These are phyloP conservation scores for Acromyrmex charruanus DNA, from an alignment of 1,140 invertebrate genomes.

Conservation along the genomic window DNA sequence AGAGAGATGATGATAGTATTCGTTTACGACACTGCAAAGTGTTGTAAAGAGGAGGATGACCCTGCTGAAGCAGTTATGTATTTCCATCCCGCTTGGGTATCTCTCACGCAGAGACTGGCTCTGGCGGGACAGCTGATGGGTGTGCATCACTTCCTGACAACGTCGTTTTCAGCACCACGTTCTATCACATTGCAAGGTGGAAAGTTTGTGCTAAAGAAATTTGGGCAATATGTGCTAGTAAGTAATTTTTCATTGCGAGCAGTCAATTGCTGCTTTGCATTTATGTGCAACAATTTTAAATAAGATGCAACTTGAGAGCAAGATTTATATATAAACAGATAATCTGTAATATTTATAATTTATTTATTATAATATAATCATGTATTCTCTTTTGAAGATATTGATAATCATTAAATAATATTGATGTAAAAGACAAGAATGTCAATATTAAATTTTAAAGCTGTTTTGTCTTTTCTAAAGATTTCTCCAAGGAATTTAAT, in stretches of 20 bases:
- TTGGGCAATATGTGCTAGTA: conserved; percentile 93
- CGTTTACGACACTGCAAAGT: conserved; percentile 93
- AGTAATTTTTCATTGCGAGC: conserved; percentile 73
- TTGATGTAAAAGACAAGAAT: conserved; percentile 12
- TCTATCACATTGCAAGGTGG: conserved; percentile 93
- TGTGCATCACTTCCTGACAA: conserved; percentile 91
- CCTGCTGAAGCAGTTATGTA: conserved; percentile 95
- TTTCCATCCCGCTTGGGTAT: conserved; percentile 95
- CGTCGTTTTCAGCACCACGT: conserved; percentile 90
- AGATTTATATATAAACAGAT: conserved; percentile 1
- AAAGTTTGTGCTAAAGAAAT: conserved; percentile 93
- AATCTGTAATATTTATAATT: conserved; percentile 7
- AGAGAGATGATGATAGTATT: conserved; percentile 96
- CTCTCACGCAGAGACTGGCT: conserved; percentile 92
- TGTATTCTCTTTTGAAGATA: not conserved
- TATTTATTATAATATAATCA: not conserved
- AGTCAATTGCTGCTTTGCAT: not conserved
- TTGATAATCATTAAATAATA: not conserved
- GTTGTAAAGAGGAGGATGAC: conserved; percentile 93
- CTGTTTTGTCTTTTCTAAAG: not conserved
- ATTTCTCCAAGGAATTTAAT: not conserved
- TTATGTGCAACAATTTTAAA: not conserved
- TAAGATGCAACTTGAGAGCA: not conserved
- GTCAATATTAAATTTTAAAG: not conserved
- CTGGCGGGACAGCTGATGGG: conserved; percentile 94